Evolutionary conservation across 2,113 vertebrate species (phyloP).

Genomic region (Helogale parvula): DNA sequence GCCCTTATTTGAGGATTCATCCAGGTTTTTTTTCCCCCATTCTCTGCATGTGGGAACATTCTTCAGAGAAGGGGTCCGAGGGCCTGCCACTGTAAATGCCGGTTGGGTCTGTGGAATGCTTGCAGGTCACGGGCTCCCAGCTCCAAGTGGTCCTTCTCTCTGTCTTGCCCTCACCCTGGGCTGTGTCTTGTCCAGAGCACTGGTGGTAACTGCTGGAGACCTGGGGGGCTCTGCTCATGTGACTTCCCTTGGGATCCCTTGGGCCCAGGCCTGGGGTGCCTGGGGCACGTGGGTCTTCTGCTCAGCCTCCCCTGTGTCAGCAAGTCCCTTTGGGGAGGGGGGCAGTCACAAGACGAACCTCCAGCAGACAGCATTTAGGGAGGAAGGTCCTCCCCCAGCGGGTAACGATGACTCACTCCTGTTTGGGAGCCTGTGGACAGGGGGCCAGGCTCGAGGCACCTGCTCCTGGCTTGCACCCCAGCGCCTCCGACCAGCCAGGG

Average conservation of each 20-base stretch:
- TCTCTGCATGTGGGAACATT: neutral
- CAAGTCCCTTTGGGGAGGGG: neutral
- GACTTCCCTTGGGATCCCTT: neutral
- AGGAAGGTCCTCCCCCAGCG: neutral
- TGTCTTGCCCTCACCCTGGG: neutral
- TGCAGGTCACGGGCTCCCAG: neutral
- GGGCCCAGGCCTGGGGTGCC: neutral
- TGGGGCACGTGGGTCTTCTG: neutral
- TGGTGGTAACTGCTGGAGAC: neutral
- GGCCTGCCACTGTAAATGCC: accelerated
- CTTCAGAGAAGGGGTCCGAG: neutral
- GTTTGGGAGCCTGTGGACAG: neutral
- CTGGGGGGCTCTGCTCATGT: neutral
- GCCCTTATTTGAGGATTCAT: neutral
- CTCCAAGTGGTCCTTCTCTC: neutral
- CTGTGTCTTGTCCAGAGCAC: neutral
- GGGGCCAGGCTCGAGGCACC: neutral
- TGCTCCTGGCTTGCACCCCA: neutral
- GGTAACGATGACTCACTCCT: neutral
- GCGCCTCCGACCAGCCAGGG: accelerated
- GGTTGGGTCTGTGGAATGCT: accelerated
- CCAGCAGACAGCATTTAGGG: neutral
- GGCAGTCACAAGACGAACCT: neutral
- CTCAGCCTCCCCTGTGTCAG: neutral
- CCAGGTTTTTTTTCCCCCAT: neutral